Conservation (phyloP, 2,888 invertebrate species). For the Emmelina monodactyla region DNA sequence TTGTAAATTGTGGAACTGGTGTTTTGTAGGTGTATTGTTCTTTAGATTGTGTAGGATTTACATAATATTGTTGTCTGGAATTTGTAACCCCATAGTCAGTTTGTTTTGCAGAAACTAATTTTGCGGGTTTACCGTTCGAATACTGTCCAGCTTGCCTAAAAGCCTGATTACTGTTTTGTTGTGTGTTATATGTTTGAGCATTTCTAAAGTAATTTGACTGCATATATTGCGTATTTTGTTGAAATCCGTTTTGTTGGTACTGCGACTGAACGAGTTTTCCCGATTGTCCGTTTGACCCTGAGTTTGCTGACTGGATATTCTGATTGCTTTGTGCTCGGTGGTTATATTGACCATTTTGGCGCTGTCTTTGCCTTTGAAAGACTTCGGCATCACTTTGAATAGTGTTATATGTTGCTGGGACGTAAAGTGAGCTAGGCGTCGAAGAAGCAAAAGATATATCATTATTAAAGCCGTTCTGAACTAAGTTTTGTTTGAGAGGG, state of each 20-base stretch:
- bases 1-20: conserved; percentile 24
- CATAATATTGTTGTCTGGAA: conserved; percentile 28
- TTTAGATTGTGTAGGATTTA: conserved; percentile 25
- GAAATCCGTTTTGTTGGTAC: neutral
- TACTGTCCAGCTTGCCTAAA: conserved; percentile 26
- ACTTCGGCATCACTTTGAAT: conserved; percentile 26
- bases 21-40: conserved; percentile 29
- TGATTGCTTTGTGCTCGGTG: conserved; percentile 18
- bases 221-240: neutral
- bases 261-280: conserved; percentile 7
- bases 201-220: too few species aligned
- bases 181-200: too few species aligned
- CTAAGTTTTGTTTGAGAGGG: conserved; percentile 35
- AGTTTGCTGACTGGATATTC: conserved; percentile 19
- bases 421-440: conserved; percentile 40
- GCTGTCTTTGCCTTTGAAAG: conserved; percentile 35
- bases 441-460: conserved; percentile 37
- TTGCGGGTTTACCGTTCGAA: conserved; percentile 22
- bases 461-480: conserved; percentile 24
- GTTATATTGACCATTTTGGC: neutral
- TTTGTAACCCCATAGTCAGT: conserved; percentile 23
- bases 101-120: conserved; percentile 26
- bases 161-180: too few species aligned
- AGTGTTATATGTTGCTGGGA: conserved; percentile 28
- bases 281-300: conserved; percentile 27